These are phyloP conservation scores for Phocoena sinus DNA, from an alignment of 2,113 vertebrate genomes.

Conservation along the genomic window DNA sequence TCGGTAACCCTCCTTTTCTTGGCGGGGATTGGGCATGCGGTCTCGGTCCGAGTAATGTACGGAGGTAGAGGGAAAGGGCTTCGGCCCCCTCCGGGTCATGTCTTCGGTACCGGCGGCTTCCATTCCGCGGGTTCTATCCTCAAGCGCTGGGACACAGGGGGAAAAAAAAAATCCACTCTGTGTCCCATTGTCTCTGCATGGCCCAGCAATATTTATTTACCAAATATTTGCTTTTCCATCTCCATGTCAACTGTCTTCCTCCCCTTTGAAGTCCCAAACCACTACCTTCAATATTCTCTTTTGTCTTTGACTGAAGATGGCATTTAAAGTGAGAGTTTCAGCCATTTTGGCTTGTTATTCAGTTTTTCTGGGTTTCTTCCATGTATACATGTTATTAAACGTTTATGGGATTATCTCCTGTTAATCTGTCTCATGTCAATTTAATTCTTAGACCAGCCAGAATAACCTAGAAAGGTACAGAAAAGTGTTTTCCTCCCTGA, in stretches of 20 bases:
- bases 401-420: background rate
- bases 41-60: slow-evolving; percentile 79
- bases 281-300: background rate
- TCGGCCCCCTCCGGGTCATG: slow-evolving; percentile 73
- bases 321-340: background rate
- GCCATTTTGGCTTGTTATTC: background rate
- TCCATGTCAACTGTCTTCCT: background rate
- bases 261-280: background rate
- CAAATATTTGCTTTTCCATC: background rate
- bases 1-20: slow-evolving; percentile 80
- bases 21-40: slow-evolving; percentile 71
- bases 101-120: slow-evolving; percentile 81
- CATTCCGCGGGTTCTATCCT: slow-evolving; percentile 79
- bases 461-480: background rate
- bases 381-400: background rate
- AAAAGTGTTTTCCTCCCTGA: background rate
- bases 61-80: slow-evolving; percentile 78
- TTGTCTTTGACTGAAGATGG: background rate
- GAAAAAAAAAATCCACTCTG: background rate
- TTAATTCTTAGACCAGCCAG: background rate
- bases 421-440: background rate
- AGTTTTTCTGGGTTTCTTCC: background rate
- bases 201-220: background rate
- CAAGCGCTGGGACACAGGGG: slow-evolving; percentile 62
- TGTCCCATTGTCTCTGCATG: background rate